A percentile compares a stretch with the other conserved stretches of the same genome.
These are phyloP conservation scores for Gnatocerus cornutus DNA, from an alignment of 2,888 invertebrate species.

Conservation along the genomic window DNA sequence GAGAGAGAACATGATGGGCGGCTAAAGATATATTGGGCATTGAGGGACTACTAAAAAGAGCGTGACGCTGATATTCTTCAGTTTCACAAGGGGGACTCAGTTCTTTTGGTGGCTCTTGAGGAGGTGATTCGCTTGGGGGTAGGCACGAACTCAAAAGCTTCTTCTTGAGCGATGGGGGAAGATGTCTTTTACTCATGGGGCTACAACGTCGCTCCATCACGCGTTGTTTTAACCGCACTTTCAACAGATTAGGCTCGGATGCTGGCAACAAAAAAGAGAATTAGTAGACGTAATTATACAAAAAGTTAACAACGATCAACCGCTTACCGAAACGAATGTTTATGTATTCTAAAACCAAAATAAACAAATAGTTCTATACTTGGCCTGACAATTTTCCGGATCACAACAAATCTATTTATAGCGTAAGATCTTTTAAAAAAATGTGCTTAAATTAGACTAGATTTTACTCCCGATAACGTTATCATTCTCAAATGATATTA, in stretches of 20 bases:
- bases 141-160: slow-evolving; percentile 76
- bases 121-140: slow-evolving; percentile 80
- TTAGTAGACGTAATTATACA: too few species aligned
- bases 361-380: too few species aligned
- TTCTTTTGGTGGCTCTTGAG: slow-evolving; percentile 69
- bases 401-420: too few species aligned
- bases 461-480: too few species aligned
- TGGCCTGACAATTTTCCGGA: too few species aligned
- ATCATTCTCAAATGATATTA: too few species aligned
- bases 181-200: slow-evolving; percentile 89
- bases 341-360: too few species aligned
- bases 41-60: slow-evolving; percentile 94
- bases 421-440: too few species aligned
- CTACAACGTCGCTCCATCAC: slow-evolving; percentile 96
- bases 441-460: too few species aligned
- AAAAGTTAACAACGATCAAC: too few species aligned
- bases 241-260: slow-evolving; percentile 97
- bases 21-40: slow-evolving; percentile 97
- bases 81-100: slow-evolving; percentile 75
- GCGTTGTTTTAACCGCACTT: slow-evolving; percentile 94
- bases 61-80: slow-evolving; percentile 81
- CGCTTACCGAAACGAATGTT: too few species aligned
- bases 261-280: slow-evolving; percentile 75
- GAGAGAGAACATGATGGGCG: slow-evolving; percentile 68
- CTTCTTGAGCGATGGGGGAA: slow-evolving; percentile 84